Evolutionary conservation across 2,797 vertebrate genomes (phyloP), one percentile per base, ranked within the genome.

Genomic region (Numenius phaeopus): DNA sequence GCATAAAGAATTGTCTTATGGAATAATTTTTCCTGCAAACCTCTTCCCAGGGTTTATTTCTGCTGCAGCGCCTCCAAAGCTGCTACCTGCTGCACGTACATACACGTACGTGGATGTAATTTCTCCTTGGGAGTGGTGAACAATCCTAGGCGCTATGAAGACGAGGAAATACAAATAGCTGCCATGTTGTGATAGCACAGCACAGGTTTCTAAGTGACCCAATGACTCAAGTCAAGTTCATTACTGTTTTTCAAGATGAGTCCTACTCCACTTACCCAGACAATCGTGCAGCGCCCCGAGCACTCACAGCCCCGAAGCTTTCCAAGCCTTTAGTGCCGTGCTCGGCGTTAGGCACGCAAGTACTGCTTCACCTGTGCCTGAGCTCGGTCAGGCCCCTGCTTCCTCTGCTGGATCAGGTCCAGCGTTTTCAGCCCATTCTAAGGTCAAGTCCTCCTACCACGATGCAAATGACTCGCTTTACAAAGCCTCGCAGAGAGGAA

Each of bases 211-310:
- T 40, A 29, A 58, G 34, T 18, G 4, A 2, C 9, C 2, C 27
- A 14, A 2, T 7, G 65, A 73, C 5, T 3, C 2, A 54, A 40
- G 7, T 11, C 44, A 46, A 40, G 26, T 5, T 30, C 3, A n/a
- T 42, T 13, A 6, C 1, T 24, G 15, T 9, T 79, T 77, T 37
- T 13, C 20, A 64, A 52, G 32, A 27, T 1, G 22, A 42, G 34
- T 67, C 70, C 42, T 50, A 59, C 39, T 3, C 7, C 27, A 1
- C 4, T 37, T 49, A 8, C 32, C 70, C 61, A 22, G 29, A 40
- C 6, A 0, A 0, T 3, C 3, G 2, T 1, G 24, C 30, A 49
- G 24, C 1, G 13, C 67, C 13, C 1, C 1, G 58, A 59, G 37
- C 39, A 19, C 20, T 66, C 5, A 0, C 7, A 85, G 39, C 9